These are phyloP conservation scores for Lottia gigantea DNA, from an alignment of 2,888 invertebrate genomes.

Conservation along the genomic window DNA sequence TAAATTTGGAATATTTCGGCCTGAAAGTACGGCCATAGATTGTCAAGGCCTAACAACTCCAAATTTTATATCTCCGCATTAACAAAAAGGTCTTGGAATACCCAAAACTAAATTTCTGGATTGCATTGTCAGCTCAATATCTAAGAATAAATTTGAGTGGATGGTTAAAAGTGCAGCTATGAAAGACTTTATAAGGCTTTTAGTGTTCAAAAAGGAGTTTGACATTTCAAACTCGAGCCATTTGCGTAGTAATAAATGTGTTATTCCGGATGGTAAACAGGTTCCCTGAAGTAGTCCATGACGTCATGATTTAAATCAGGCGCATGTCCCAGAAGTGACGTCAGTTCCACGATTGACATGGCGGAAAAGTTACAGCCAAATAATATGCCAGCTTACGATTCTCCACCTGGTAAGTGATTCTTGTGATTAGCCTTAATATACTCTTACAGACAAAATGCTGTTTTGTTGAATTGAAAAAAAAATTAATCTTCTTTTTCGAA, in stretches of 20 bases:
- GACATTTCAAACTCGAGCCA: not conserved
- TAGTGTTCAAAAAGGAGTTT: no score
- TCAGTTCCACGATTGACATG: conserved; percentile 25
- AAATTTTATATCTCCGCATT: conserved; percentile 16
- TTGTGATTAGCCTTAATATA: no score
- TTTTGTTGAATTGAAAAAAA: no score
- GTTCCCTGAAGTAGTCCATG: conserved; percentile 41
- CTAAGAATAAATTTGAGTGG: no score
- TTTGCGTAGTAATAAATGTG: conserved; percentile 32
- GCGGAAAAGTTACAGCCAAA: conserved; percentile 24
- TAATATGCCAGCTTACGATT: conserved; percentile 21
- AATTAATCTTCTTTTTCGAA: no score
- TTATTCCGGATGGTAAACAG: conserved; percentile 42
- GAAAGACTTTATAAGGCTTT: no score
- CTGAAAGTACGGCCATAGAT: conserved; percentile 33
- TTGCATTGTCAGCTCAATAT: no score
- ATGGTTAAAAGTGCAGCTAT: no score
- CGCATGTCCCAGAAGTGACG: conserved; percentile 31
- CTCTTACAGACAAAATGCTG: no score
- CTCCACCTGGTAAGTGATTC: conserved; percentile 20
- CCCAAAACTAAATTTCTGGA: not conserved
- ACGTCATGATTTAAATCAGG: conserved; percentile 30
- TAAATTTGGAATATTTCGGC: conserved; percentile 23
- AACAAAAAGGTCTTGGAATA: conserved; percentile 15
- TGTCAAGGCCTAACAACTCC: conserved; percentile 24